Base-by-base conservation (phyloP, 2,888 invertebrate species). In the Lissocephala sabroskyi region DNA sequence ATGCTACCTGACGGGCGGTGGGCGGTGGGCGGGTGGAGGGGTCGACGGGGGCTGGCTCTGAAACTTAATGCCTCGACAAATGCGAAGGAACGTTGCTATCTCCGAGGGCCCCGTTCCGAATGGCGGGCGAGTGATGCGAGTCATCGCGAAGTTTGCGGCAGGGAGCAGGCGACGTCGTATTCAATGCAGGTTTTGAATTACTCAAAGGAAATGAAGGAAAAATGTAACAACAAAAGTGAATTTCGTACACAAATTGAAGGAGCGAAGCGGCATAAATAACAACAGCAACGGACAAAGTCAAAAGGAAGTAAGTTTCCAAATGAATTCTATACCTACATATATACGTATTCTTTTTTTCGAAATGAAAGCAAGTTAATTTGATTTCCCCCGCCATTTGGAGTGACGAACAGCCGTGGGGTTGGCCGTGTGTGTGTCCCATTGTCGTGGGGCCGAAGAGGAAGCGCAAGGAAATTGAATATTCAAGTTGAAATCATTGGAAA, bases 361-460 rank as follows among this genome's bases (percentile, higher is more conserved):
- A 73, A 73, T 68, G 68, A 68, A 73, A 68, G 67, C 58, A 62
- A 73, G 73, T 65, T 68, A 73, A 68, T 68, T 68, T 68, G 59
- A 68, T 68, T 68, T 68, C 56, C n/a, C n/a, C n/a, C n/a, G 52
- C 59, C 62, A 62, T 55, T 63, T 53, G 45, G 52, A 67, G 58
- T 59, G 68, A n/a, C 53, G 35, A 45, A 10, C n/a, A 30, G 16
- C 23, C 14, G 33, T 13, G 36, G 30, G 37, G 11, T 18, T 42
- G 28, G 46, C 23, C 23, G 66, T 65, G 63, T 70, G 62, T 49
- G 51, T 59, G 63, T 59, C 46, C 63, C 52, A 49, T 59, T 59
- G 63, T 70, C 45, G 57, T 56, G 63, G n/a, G 3, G n/a, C n/a
- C n/a, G n/a, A n/a, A n/a, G n/a, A n/a, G n/a, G 30, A 30, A 7